These are phyloP conservation scores for Tapera naevia DNA, from an alignment of 2,797 vertebrate species.

Conservation along the genomic window DNA sequence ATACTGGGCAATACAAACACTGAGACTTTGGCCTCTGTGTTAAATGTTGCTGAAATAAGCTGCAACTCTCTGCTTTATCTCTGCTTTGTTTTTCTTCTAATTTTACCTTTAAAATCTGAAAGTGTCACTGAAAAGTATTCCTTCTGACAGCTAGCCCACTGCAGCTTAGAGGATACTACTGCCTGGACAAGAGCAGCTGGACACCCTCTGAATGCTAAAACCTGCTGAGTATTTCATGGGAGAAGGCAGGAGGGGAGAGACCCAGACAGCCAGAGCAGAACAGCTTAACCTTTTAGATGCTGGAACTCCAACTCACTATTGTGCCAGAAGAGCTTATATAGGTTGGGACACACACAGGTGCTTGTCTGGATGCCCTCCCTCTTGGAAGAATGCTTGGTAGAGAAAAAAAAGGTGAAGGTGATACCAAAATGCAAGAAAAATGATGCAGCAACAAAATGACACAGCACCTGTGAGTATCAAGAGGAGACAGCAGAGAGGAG, in stretches of 20 bases:
- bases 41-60: neutral
- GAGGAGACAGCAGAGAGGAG: neutral
- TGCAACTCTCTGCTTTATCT: neutral
- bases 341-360: neutral
- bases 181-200: conserved; percentile 31
- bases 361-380: neutral
- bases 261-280: neutral
- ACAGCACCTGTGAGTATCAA: neutral
- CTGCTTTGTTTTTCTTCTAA: neutral
- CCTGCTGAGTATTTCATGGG: neutral
- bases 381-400: neutral
- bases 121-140: conserved; percentile 8
- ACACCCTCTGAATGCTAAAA: conserved; percentile 5
- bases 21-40: neutral
- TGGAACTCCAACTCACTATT: neutral
- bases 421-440: neutral
- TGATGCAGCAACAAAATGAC: neutral
- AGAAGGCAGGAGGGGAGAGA: neutral
- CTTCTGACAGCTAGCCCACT: conserved; percentile 21
- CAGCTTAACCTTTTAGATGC: neutral
- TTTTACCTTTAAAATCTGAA: neutral
- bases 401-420: neutral
- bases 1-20: neutral
- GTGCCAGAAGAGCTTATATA: neutral
- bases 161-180: neutral